A percentile compares a stretch with the other conserved stretches of the same genome.
These are phyloP conservation scores for Archips xylosteana DNA, from an alignment of 2,888 invertebrate species.

Conservation along the genomic window DNA sequence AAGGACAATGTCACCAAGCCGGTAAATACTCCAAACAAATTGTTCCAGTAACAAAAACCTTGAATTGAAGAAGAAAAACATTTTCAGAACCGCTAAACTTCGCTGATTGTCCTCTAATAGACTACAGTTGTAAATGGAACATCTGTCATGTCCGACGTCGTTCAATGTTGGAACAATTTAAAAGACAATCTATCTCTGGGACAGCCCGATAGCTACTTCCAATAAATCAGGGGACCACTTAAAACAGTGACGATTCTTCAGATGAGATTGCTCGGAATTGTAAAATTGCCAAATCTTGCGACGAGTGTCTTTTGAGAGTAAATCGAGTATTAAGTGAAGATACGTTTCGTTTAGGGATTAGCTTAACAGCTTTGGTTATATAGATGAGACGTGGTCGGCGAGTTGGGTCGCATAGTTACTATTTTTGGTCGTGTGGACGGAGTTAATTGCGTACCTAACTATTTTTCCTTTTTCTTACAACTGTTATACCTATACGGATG, in stretches of 20 bases:
- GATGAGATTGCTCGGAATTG: conserved; percentile 13
- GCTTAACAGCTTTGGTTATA: background rate
- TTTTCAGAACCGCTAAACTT: conserved; percentile 32
- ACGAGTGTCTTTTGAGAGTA: background rate
- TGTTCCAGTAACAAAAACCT: background rate
- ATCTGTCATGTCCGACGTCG: conserved; percentile 41
- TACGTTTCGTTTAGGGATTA: background rate
- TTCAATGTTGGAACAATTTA: conserved; percentile 41
- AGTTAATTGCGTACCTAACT: no score
- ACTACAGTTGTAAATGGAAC: conserved; percentile 41
- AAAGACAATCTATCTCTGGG: conserved; percentile 44
- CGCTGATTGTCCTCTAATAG: conserved; percentile 41
- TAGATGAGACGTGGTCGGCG: background rate
- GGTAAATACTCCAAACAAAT: conserved; percentile 16
- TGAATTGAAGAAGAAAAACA: conserved; percentile 29
- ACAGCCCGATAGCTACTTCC: conserved; percentile 34
- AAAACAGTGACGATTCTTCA: conserved; percentile 41
- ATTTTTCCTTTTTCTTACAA: no score
- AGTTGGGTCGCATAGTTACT: background rate
- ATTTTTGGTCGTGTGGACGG: no score
- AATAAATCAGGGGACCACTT: conserved; percentile 44
- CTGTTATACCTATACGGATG: no score
- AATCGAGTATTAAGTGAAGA: background rate
- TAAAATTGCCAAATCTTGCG: conserved; percentile 15
- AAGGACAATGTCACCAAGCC: background rate